phyloP scores from a whole-genome alignment of 2,797 vertebrate species.

The Miopithecus talapoin region DNA sequence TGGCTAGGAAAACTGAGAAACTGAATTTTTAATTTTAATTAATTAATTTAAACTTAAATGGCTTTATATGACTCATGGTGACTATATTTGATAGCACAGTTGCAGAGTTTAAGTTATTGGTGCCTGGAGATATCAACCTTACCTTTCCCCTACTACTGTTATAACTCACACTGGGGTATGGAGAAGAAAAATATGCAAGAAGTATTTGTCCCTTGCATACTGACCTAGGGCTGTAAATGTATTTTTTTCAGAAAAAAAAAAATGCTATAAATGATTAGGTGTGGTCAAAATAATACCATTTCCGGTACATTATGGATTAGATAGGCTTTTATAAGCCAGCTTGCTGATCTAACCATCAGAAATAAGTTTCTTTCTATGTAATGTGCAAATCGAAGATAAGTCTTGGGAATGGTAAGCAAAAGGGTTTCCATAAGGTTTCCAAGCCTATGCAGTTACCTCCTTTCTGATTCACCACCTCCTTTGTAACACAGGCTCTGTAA shows the following conservation, averaged over 20 bases:
- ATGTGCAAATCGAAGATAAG: background rate
- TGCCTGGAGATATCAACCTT: background rate
- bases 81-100: background rate
- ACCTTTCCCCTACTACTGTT: background rate
- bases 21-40: background rate
- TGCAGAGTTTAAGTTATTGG: background rate
- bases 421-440: background rate
- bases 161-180: background rate
- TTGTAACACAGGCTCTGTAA: background rate
- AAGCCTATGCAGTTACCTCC: background rate
- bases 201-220: background rate
- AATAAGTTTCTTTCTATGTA: background rate
- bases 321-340: background rate
- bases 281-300: background rate
- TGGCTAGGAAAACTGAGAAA: background rate
- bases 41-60: background rate
- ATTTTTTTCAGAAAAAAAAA: background rate
- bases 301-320: background rate
- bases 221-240: background rate
- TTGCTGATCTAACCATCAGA: background rate
- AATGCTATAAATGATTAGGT: background rate
- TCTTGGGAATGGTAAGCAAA: slow-evolving; percentile 1
- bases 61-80: background rate
- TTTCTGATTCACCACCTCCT: slow-evolving; percentile 10
- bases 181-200: background rate